Conservation (phyloP, 2,797 vertebrate species). For the Lerista edwardsae region DNA sequence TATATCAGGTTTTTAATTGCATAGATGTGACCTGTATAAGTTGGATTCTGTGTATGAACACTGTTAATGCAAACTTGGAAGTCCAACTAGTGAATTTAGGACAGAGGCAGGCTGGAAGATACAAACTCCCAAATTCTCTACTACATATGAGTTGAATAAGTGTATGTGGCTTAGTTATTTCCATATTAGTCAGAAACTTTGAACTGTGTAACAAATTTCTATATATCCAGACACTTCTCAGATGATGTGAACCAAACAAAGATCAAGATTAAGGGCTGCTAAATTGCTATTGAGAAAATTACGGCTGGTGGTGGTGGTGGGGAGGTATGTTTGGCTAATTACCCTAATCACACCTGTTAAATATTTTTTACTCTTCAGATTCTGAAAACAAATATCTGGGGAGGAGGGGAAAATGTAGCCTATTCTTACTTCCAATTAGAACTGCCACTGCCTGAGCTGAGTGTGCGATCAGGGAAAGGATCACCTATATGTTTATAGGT, state of each 20-base stretch:
- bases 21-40: neutral
- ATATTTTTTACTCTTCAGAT: neutral
- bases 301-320: neutral
- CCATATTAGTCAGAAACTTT: neutral
- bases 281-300: neutral
- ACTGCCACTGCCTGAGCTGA: neutral
- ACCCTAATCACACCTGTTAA: neutral
- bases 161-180: neutral
- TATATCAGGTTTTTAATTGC: neutral
- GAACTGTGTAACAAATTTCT: neutral
- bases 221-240: neutral
- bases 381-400: neutral
- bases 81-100: neutral
- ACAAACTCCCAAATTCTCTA: neutral
- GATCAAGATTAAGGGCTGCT: neutral
- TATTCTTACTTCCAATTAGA: neutral
- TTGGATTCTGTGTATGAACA: too few relatives aligned
- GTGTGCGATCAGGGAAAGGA: too few relatives aligned
- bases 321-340: too few relatives aligned
- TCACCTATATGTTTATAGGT: neutral
- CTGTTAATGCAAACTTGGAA: neutral
- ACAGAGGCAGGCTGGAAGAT: too few relatives aligned
- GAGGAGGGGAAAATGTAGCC: neutral
- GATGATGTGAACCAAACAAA: neutral
- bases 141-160: neutral